Evolutionary conservation across 1,140 invertebrate species (phyloP).

Genomic region (Aleiodes sp.): DNA sequence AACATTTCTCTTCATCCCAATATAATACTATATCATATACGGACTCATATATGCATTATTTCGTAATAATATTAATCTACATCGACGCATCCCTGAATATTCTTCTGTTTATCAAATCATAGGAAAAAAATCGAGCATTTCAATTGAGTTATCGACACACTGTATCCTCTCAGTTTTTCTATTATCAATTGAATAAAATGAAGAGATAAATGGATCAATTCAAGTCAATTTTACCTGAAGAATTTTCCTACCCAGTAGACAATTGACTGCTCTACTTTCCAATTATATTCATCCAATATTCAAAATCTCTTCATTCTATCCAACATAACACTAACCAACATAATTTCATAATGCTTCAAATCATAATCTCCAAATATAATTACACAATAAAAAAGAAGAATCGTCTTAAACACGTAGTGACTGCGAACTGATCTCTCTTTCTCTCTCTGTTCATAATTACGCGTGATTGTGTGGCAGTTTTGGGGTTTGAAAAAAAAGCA

Average conservation of each 20-base stretch:
- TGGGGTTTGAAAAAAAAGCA: neutral
- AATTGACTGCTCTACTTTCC: no score
- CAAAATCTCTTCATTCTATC: slow-evolving; percentile 4
- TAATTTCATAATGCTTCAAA: slow-evolving; percentile 13
- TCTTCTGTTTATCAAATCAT: neutral
- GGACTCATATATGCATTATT: slow-evolving; percentile 26
- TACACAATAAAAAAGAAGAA: slow-evolving; percentile 12
- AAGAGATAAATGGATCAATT: slow-evolving; percentile 2
- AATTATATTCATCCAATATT: no score
- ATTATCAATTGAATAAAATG: slow-evolving; percentile 1
- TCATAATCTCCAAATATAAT: neutral
- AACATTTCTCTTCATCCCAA: neutral
- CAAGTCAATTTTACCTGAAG: no score
- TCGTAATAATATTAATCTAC: slow-evolving; percentile 25
- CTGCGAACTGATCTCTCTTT: slow-evolving; percentile 29
- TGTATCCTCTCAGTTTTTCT: no score
- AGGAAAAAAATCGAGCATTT: neutral
- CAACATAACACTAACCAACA: slow-evolving; percentile 14
- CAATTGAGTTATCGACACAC: no score
- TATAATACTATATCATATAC: neutral
- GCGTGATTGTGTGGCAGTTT: no score
- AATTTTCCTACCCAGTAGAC: no score
- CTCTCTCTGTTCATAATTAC: neutral
- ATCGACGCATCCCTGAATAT: slow-evolving; percentile 28
- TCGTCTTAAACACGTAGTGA: slow-evolving; percentile 29